Conservation (phyloP, 2,113 vertebrate species). For the Uropsilus gracilis region DNA sequence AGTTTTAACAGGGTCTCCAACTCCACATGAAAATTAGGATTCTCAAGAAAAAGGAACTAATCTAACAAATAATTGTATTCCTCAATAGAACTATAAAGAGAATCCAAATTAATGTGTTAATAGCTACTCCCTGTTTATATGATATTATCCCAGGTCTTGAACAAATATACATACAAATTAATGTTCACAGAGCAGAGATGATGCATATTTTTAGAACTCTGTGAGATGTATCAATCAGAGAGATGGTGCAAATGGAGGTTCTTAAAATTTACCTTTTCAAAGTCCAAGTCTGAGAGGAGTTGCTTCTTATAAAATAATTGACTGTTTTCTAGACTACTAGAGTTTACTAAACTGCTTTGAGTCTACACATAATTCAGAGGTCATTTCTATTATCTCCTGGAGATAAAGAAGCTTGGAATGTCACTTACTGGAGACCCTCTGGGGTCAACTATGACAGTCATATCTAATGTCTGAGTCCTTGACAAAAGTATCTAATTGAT, state of each 20-base stretch:
- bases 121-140: slow-evolving; percentile 31
- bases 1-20: slow-evolving; percentile 2
- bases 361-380: background rate
- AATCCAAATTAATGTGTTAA: slow-evolving; percentile 57
- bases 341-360: background rate
- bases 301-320: slow-evolving; percentile 18
- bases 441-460: background rate
- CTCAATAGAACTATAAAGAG: slow-evolving; percentile 34
- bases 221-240: slow-evolving; percentile 16
- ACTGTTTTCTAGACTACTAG: background rate
- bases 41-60: slow-evolving; percentile 47
- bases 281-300: background rate
- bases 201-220: slow-evolving; percentile 8
- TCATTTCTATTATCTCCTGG: background rate
- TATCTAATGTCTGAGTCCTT: background rate
- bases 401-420: background rate
- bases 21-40: slow-evolving; percentile 18
- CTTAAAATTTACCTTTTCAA: background rate
- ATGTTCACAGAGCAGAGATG: slow-evolving; percentile 4
- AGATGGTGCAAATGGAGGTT: background rate
- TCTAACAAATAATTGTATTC: slow-evolving; percentile 55
- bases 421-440: background rate
- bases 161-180: slow-evolving; percentile 55
- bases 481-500: background rate
- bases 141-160: slow-evolving; percentile 40